These are phyloP conservation scores for Pteronotus mesoamericanus DNA, from an alignment of 2,797 vertebrate species.

Conservation along the genomic window DNA sequence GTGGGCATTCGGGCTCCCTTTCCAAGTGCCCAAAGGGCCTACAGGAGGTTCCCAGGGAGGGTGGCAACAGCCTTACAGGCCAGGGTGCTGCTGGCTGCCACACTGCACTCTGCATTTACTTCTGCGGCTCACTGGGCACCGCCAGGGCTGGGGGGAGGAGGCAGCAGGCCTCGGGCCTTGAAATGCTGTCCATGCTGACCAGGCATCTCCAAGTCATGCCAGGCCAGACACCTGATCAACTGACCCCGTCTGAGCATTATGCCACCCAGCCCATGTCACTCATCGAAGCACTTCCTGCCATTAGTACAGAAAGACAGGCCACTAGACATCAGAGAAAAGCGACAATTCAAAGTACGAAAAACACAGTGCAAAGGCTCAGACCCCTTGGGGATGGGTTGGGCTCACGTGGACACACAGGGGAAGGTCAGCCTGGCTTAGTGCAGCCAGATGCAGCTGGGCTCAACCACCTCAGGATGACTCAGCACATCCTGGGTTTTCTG, in stretches of 20 bases:
- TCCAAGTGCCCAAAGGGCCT: neutral
- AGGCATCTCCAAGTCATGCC: neutral
- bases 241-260: neutral
- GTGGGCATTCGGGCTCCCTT: neutral
- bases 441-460: neutral
- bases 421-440: neutral
- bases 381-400: too few species aligned
- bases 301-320: neutral
- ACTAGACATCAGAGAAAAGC: neutral
- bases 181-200: conserved; percentile 23
- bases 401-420: neutral
- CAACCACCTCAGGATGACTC: conserved; percentile 38
- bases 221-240: conserved; percentile 14
- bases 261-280: conserved; percentile 30
- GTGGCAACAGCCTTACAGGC: neutral
- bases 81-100: neutral
- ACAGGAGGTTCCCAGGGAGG: neutral
- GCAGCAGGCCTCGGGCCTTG: neutral
- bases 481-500: conserved; percentile 31
- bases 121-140: neutral
- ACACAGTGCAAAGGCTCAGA: neutral
- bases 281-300: neutral
- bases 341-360: neutral
- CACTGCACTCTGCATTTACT: neutral
- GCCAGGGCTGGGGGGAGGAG: neutral